Evolutionary conservation across 2,888 invertebrate species (phyloP).

Genomic region (Leptopilina drosophilae): DNA sequence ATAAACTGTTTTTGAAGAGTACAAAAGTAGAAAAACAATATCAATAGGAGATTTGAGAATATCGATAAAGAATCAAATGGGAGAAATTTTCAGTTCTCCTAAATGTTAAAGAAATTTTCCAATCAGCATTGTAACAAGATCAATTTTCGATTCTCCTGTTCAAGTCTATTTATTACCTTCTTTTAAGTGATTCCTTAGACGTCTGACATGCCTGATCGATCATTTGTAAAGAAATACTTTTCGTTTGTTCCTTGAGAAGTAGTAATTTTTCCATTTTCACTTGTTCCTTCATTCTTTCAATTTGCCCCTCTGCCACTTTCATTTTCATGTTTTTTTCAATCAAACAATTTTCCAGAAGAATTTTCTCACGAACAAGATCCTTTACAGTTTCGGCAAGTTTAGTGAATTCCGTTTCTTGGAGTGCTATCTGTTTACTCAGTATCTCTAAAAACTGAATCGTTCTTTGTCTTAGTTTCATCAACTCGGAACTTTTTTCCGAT

Average conservation of each 20-base stretch:
- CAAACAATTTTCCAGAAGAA: conserved; percentile 62
- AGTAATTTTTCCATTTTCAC: conserved; percentile 61
- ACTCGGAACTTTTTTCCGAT: conserved; percentile 50
- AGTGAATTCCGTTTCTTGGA: conserved; percentile 64
- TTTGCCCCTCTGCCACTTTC: conserved; percentile 56
- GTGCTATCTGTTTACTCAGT: conserved; percentile 61
- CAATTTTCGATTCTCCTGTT: conserved; percentile 14
- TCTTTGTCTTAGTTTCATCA: conserved; percentile 56
- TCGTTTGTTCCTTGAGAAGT: conserved; percentile 55
- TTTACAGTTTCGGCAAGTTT: conserved; percentile 62
- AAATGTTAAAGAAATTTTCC: no score
- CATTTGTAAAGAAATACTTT: conserved; percentile 41
- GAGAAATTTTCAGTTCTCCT: no score
- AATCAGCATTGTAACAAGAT: not conserved
- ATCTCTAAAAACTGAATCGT: conserved; percentile 61
- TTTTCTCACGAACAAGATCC: conserved; percentile 63
- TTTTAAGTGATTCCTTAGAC: conserved; percentile 4
- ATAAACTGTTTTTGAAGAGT: no score
- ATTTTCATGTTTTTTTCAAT: conserved; percentile 56
- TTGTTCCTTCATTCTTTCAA: conserved; percentile 56
- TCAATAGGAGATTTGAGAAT: no score
- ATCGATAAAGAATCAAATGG: no score
- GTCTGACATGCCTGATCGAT: conserved; percentile 42
- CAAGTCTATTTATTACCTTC: conserved; percentile 40
- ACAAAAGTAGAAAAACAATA: no score